Evolutionary conservation across 2,113 vertebrate genomes (phyloP).

Genomic region (Saccopteryx leptura): DNA sequence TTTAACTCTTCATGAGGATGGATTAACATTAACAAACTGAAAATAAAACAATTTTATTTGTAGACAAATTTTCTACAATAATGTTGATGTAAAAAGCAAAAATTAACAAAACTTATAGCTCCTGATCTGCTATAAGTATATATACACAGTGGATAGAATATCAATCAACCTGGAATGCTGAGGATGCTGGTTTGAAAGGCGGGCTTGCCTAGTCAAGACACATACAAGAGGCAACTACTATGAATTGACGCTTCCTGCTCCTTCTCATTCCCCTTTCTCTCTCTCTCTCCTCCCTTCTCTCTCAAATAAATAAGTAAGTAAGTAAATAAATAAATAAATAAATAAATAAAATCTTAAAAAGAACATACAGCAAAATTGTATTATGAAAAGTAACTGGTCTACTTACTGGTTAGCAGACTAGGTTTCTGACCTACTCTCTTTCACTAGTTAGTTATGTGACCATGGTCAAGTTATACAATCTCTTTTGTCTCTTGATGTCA

Average conservation of each 20-base stretch:
- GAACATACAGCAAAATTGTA: neutral
- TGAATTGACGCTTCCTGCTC: too few species aligned
- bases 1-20: neutral
- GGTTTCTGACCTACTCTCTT: neutral
- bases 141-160: too few species aligned
- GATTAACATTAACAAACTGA: neutral
- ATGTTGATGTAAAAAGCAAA: neutral
- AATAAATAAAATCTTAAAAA: too few species aligned
- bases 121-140: too few species aligned
- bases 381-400: neutral
- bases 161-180: too few species aligned
- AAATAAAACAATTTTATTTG: neutral
- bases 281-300: too few species aligned
- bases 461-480: neutral
- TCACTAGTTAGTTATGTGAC: neutral
- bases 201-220: too few species aligned
- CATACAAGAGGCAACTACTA: too few species aligned
- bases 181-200: too few species aligned
- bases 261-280: too few species aligned
- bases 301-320: too few species aligned
- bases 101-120: neutral
- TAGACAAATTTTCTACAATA: neutral
- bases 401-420: neutral
- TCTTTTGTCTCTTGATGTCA: neutral
- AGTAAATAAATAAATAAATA: too few species aligned